Base-by-base conservation (phyloP, 2,797 vertebrate genomes). In the Merluccius polli region DNA sequence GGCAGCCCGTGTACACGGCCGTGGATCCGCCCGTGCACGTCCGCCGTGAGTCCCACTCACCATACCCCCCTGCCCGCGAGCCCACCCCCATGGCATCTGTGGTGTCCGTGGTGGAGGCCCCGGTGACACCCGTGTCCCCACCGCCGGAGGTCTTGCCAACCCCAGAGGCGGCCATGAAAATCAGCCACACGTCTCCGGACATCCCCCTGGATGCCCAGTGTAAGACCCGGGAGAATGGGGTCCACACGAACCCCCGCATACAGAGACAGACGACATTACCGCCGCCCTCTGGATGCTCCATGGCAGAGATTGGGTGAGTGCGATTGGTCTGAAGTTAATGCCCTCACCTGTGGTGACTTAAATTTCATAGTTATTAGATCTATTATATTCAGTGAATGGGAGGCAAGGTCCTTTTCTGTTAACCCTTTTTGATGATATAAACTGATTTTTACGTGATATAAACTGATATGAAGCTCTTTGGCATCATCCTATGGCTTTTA, bases 161-260 rank as follows among this genome's bases (percentile, higher is more conserved):
- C 71, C 95, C 95, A 0, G 98, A 99, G 88, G 94, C 95, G 83
- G 96, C 97, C 87, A 96, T 99, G 95, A 99, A 99, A 93, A 98
- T 99, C 90, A 99, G 98, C 84, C 95, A 98, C 91, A 99, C 97
- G 1, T 99, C 96, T 74, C 98, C 98, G 7, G 98, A 99, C 78
- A 97, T 99, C 72, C 95, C 96, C 0, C 82, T 98, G 67, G 96
- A 98, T 2, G 95, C 91, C 48, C 94, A 98, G 88, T 88, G 75
- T 74, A 95, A 94, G 79, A 84, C 75, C 9, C 93, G 92, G 84
- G 96, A 96, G 86, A 96, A 96, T 79, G 95, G 95, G 32, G 70
- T 94, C 75, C 95, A 95, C 88, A 92, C 91, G 29, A 95, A 91
- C 70, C 87, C 88, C 33, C 96, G 95, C 0, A 93, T 99, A 83